Conservation (phyloP, 2,113 vertebrate species). For the Gnathonemus echidnorhynchus region DNA sequence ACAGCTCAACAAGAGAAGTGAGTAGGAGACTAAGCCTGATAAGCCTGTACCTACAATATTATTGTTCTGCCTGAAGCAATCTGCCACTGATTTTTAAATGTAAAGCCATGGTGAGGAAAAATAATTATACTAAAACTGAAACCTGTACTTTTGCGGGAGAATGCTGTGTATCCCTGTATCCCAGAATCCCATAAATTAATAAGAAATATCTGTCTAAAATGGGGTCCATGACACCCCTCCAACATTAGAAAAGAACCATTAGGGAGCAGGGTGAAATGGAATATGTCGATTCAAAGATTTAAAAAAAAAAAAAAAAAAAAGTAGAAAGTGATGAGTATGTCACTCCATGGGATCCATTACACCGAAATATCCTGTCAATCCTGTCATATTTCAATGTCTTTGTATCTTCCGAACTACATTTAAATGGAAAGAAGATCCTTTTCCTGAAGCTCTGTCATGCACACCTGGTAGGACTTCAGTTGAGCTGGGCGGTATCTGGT, state of each 20-base stretch:
- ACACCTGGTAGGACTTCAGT: background rate
- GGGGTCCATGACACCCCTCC: slow-evolving; percentile 33
- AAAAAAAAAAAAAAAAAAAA: slow-evolving; percentile 14
- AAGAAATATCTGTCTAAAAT: slow-evolving; percentile 40
- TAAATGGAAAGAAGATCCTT: slow-evolving; percentile 15
- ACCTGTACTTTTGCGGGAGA: background rate
- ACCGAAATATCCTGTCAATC: background rate
- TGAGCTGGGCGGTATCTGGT: background rate
- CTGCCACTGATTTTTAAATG: background rate
- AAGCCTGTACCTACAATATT: background rate
- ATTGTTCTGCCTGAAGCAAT: background rate
- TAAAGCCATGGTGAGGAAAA: background rate
- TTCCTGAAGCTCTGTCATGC: background rate
- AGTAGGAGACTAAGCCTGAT: background rate
- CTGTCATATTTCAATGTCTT: slow-evolving; percentile 35
- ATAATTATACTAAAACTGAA: background rate
- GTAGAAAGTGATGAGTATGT: background rate
- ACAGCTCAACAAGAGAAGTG: background rate
- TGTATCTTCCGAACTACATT: slow-evolving; percentile 17
- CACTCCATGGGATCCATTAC: slow-evolving; percentile 30
- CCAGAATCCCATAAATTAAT: slow-evolving; percentile 26
- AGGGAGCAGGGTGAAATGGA: slow-evolving; percentile 14
- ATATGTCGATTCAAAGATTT: slow-evolving; percentile 7
- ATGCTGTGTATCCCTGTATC: slow-evolving; percentile 13
- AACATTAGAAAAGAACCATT: slow-evolving; percentile 2